Base-by-base conservation (phyloP, 1,140 invertebrate species). In the Tachypleus tridentatus region DNA sequence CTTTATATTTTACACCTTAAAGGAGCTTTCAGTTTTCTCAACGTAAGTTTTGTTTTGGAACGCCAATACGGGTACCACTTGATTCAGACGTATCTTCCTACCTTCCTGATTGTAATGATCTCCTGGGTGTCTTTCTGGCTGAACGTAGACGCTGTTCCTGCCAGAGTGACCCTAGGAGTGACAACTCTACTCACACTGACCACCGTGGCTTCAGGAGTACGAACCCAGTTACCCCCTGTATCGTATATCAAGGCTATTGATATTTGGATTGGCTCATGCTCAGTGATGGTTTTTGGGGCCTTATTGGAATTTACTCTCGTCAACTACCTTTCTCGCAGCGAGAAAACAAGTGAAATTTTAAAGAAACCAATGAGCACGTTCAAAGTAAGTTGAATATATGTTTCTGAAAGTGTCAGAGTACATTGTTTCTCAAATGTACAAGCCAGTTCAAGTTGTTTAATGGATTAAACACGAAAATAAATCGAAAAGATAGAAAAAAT, bases 51-150 rank as follows among this genome's bases (percentile, higher is more conserved):
- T 53, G 64, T 57, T 47, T 68, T 68, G 52, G 57, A 57, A 50
- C 67, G 67, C n/a, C 60, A 68, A 51, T 60, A 63, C 56, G 89
- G 89, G 57, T 90, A 89, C 73, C 91, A 92, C 71, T 79, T 93
- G 60, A 89, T 93, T 84, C 89, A 93, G 69, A 92, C 91, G 73
- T 93, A 90, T 69, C 82, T 93, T 65, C 90, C 90, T 3, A 91
- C 88, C 4, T 89, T 91, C 78, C 82, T 92, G 66, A 85, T 93
- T 64, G 90, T 93, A 4, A 85, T 85, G 6, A 87, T 91, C 64
- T 92, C 89, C 0, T 93, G 89, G 89, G 89, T 93, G 9, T 89
- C 89, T 0, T 93, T 93, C 72, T 93, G 89, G 89, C 76, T 93
- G 61, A 89, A 92, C 73, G 85, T 87, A 50, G 89, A 91, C 72